These are phyloP conservation scores for Melanotus villosus DNA, from an alignment of 2,888 invertebrate species.

Conservation along the genomic window DNA sequence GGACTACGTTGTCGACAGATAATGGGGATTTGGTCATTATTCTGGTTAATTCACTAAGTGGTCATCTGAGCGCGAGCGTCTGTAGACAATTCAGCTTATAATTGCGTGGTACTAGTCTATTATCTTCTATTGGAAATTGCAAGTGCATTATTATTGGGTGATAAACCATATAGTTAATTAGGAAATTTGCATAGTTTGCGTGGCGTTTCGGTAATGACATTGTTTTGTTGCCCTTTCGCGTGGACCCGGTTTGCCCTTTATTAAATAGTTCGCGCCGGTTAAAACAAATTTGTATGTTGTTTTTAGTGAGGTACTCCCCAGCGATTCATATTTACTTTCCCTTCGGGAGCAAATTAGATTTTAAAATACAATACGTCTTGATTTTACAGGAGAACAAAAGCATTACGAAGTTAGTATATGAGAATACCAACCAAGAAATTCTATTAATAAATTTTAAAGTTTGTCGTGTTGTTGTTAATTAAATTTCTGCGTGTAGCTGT, in stretches of 20 bases:
- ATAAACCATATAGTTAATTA: slow-evolving; percentile 52
- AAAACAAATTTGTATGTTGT: slow-evolving; percentile 21
- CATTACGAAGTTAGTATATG: slow-evolving; percentile 29
- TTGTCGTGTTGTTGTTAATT: slow-evolving; percentile 19
- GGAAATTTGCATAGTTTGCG: slow-evolving; percentile 52
- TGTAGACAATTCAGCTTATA: slow-evolving; percentile 35
- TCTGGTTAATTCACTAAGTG: slow-evolving; percentile 19
- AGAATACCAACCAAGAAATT: slow-evolving; percentile 20
- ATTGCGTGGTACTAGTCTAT: slow-evolving; percentile 34
- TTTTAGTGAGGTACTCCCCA: slow-evolving; percentile 12
- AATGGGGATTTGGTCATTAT: slow-evolving; percentile 23
- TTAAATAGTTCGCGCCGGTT: slow-evolving; percentile 11
- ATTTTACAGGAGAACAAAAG: slow-evolving; percentile 26
- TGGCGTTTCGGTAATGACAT: slow-evolving; percentile 35
- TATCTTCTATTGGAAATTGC: slow-evolving; percentile 42
- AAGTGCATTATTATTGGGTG: slow-evolving; percentile 48
- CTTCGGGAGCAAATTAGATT: slow-evolving; percentile 27
- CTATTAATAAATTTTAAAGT: slow-evolving; percentile 31
- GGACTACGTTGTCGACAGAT: slow-evolving; percentile 3
- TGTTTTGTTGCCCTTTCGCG: slow-evolving; percentile 22
- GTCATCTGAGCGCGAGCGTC: slow-evolving; percentile 24
- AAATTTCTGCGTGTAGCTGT: slow-evolving; percentile 17
- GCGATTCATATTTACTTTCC: not conserved
- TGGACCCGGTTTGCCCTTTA: slow-evolving; percentile 1
- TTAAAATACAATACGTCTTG: slow-evolving; percentile 35